Evolutionary conservation across 2,113 vertebrate genomes (phyloP).

Genomic region (Saguinus imperator): DNA sequence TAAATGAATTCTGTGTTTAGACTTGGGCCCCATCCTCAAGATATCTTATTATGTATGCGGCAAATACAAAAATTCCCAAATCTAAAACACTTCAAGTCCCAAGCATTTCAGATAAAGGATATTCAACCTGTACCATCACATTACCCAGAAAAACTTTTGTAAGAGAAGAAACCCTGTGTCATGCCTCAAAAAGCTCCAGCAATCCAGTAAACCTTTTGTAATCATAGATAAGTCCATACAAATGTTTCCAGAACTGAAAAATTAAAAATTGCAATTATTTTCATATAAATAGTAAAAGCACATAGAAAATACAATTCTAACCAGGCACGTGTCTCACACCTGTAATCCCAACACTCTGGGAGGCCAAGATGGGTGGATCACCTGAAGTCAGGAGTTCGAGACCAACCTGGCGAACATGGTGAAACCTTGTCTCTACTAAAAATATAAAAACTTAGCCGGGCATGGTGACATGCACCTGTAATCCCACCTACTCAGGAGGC

Average conservation of each 20-base stretch:
- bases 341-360: too few relatives aligned
- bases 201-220: not conserved
- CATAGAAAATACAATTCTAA: not conserved
- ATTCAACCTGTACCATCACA: not conserved
- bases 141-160: constrained; percentile 28
- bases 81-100: not conserved
- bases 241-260: not conserved
- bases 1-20: not conserved
- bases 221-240: not conserved
- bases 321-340: too few relatives aligned
- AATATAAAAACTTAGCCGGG: too few relatives aligned
- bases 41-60: not conserved
- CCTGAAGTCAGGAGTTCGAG: too few relatives aligned
- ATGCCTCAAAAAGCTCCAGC: not conserved
- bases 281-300: constrained; percentile 38
- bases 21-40: not conserved
- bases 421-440: too few relatives aligned
- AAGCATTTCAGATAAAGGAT: not conserved
- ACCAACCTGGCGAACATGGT: too few relatives aligned
- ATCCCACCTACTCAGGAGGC: too few relatives aligned
- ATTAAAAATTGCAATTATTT: not conserved
- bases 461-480: too few relatives aligned
- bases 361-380: too few relatives aligned
- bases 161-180: not conserved
- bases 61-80: not conserved